These are phyloP conservation scores for Pogonocherus hispidulus DNA, from an alignment of 2,888 invertebrate genomes.

Conservation along the genomic window DNA sequence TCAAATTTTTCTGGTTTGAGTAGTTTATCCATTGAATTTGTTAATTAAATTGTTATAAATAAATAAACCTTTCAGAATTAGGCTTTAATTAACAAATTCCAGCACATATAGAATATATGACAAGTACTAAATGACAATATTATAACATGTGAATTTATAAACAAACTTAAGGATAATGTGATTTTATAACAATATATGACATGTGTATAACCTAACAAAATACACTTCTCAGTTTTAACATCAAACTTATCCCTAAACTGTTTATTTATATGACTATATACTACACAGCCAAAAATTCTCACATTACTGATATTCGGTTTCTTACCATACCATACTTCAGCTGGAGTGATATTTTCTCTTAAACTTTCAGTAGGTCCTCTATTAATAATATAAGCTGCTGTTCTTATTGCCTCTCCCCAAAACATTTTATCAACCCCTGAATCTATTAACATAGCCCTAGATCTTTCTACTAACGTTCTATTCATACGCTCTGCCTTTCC, in stretches of 20 bases:
- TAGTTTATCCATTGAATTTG: too few species aligned
- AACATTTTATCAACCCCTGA: background rate
- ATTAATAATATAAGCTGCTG: background rate
- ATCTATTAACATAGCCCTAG: conserved; percentile 27
- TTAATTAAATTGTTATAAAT: too few species aligned
- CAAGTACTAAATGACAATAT: too few species aligned
- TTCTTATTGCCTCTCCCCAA: conserved; percentile 3
- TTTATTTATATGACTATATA: conserved; percentile 3
- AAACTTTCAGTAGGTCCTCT: background rate
- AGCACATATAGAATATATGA: too few species aligned
- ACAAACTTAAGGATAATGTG: too few species aligned
- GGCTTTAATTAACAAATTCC: too few species aligned
- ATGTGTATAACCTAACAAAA: conserved; percentile 42
- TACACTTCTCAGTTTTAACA: conserved; percentile 38
- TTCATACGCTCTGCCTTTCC: conserved; percentile 26
- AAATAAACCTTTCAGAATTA: too few species aligned
- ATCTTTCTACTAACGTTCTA: conserved; percentile 31
- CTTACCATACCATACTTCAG: conserved; percentile 3
- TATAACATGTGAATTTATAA: too few species aligned
- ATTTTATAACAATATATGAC: too few species aligned
- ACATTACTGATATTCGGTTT: background rate
- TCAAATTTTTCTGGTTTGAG: too few species aligned
- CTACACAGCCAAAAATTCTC: conserved; percentile 3
- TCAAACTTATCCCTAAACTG: conserved; percentile 21
- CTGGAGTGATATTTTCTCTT: background rate